Conservation (phyloP, 2,888 invertebrate species). For the Rhagium mordax region DNA sequence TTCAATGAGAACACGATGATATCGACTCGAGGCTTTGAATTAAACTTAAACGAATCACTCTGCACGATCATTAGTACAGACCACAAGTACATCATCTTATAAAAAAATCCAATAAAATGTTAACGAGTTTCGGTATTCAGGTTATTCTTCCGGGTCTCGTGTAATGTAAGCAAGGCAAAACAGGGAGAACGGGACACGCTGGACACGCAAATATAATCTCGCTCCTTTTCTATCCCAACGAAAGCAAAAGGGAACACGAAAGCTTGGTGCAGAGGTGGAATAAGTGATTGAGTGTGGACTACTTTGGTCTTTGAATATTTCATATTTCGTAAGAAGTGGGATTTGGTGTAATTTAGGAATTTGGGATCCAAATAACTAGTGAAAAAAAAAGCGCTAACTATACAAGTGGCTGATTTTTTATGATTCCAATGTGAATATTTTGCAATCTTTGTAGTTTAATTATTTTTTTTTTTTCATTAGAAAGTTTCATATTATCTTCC, state of each 20-base stretch:
- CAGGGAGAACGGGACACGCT: constrained; percentile 41
- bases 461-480: too few species aligned
- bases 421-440: too few species aligned
- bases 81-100: constrained; percentile 28
- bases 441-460: too few species aligned
- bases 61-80: constrained; percentile 25
- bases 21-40: neutral
- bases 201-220: constrained; percentile 45
- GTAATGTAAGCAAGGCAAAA: constrained; percentile 55
- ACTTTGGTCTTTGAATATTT: neutral
- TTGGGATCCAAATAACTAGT: too few species aligned
- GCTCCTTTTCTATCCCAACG: constrained; percentile 39
- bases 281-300: neutral
- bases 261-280: constrained; percentile 25
- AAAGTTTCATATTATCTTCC: too few species aligned
- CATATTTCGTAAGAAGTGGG: neutral
- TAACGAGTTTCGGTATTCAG: constrained; percentile 60
- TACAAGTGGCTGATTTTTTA: too few species aligned
- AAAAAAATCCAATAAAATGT: constrained; percentile 47
- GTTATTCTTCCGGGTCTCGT: constrained; percentile 54
- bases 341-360: neutral
- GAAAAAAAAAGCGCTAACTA: too few species aligned
- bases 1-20: neutral
- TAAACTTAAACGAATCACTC: constrained; percentile 1
- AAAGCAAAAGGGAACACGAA: constrained; percentile 35